Percentiles rank a stretch among this genome's conserved stretches.
These are phyloP conservation scores for Macropis europaea DNA, from an alignment of 2,888 invertebrate species.

Conservation along the genomic window DNA sequence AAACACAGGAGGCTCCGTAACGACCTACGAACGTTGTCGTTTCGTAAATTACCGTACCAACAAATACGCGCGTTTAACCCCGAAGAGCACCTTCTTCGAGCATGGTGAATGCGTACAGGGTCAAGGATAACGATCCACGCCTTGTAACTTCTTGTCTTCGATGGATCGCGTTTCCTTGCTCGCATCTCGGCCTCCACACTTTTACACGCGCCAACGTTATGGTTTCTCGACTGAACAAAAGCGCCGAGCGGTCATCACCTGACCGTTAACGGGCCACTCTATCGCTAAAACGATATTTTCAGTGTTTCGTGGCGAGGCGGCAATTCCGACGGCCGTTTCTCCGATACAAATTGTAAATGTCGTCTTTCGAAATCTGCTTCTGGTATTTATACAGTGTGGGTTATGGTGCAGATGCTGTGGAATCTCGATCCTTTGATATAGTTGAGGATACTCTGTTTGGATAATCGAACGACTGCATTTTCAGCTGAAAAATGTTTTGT, in stretches of 20 bases:
- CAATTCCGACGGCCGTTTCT: background rate
- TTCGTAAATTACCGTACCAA: slow-evolving; percentile 64
- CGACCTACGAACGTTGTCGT: slow-evolving; percentile 58
- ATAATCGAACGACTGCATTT: no score
- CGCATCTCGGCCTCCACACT: background rate
- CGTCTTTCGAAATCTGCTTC: no score
- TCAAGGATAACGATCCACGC: slow-evolving; percentile 55
- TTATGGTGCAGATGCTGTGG: no score
- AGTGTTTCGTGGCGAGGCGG: background rate
- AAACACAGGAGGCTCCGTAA: slow-evolving; percentile 59
- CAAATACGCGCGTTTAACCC: slow-evolving; percentile 60
- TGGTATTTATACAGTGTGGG: no score
- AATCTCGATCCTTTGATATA: no score
- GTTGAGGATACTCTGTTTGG: no score
- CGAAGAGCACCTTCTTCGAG: slow-evolving; percentile 29
- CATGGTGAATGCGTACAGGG: slow-evolving; percentile 34
- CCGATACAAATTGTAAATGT: background rate
- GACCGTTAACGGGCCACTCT: slow-evolving; percentile 13
- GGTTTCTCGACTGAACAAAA: no score
- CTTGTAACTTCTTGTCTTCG: slow-evolving; percentile 46
- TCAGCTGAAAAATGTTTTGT: no score
- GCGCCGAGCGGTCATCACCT: no score
- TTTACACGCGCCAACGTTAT: no score
- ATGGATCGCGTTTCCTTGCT: slow-evolving; percentile 14
- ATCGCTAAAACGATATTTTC: no score